Conservation (phyloP, 2,113 vertebrate species). For the Microcebus lehilahytsara region DNA sequence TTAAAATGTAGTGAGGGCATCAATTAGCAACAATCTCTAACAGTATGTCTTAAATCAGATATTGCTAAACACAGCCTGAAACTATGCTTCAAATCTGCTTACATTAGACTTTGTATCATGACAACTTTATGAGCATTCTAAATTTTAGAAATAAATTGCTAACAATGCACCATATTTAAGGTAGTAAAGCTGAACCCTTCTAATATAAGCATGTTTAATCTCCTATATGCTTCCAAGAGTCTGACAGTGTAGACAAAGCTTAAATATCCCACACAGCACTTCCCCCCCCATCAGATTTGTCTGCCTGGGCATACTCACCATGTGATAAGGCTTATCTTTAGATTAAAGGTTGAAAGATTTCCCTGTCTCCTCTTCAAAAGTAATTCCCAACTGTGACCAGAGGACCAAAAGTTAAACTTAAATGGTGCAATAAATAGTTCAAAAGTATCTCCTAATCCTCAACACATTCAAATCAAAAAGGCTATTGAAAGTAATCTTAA, state of each 20-base stretch:
- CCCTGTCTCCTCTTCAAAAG: constrained; percentile 51
- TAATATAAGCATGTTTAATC: not conserved
- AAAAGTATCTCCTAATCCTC: not conserved
- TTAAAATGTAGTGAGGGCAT: not conserved
- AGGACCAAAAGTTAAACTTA: constrained; percentile 41
- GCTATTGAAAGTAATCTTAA: not conserved
- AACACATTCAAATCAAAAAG: not conserved
- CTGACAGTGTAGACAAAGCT: not conserved
- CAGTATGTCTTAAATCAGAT: not conserved
- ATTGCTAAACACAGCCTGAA: not conserved
- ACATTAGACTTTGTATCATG: not conserved
- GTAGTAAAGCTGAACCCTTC: not conserved
- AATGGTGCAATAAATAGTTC: not conserved
- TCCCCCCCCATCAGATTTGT: not conserved
- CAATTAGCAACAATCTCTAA: not conserved
- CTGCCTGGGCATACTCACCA: not conserved
- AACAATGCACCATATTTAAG: not conserved
- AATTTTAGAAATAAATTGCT: not conserved
- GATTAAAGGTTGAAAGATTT: constrained; percentile 58
- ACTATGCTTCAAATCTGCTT: not conserved
- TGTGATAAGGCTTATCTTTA: constrained; percentile 64
- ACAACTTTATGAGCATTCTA: not conserved
- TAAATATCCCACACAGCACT: not conserved
- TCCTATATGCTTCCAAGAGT: not conserved
- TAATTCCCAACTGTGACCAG: constrained; percentile 19